Percentiles rank a stretch among this genome's conserved stretches.
These are phyloP conservation scores for Caranx ignobilis DNA, from an alignment of 2,113 vertebrate genomes.

Conservation along the genomic window DNA sequence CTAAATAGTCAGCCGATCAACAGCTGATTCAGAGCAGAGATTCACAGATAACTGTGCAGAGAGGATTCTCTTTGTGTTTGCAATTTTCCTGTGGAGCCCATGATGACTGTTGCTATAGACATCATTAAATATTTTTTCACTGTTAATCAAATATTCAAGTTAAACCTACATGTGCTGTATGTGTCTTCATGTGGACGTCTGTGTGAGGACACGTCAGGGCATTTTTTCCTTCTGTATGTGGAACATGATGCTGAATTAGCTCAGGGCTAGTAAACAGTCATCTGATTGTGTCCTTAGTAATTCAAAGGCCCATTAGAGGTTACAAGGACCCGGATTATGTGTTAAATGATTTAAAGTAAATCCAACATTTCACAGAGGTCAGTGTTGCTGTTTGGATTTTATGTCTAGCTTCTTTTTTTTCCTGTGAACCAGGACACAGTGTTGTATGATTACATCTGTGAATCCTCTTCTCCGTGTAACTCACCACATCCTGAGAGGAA, in stretches of 20 bases:
- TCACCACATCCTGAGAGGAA: conserved; percentile 97
- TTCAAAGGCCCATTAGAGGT: not conserved
- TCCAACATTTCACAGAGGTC: not conserved
- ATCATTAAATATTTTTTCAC: not conserved
- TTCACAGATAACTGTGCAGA: not conserved
- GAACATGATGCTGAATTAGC: not conserved
- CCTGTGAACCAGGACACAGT: not conserved
- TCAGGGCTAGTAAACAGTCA: not conserved
- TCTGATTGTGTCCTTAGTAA: not conserved
- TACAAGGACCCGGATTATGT: not conserved
- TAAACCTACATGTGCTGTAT: not conserved
- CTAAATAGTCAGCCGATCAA: not conserved
- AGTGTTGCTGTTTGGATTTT: not conserved
- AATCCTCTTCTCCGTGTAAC: conserved; percentile 21
- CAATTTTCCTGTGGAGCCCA: not conserved
- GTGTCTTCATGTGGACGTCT: not conserved
- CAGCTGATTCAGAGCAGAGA: not conserved
- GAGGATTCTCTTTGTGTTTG: not conserved
- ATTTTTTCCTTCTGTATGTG: not conserved
- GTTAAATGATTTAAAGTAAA: not conserved
- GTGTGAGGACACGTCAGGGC: not conserved
- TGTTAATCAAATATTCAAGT: not conserved
- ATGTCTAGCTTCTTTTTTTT: not conserved
- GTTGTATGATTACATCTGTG: not conserved
- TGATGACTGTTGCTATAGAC: not conserved